phyloP scores from a whole-genome alignment of 1,140 invertebrate genomes.

The Hydropsyche tenuis region DNA sequence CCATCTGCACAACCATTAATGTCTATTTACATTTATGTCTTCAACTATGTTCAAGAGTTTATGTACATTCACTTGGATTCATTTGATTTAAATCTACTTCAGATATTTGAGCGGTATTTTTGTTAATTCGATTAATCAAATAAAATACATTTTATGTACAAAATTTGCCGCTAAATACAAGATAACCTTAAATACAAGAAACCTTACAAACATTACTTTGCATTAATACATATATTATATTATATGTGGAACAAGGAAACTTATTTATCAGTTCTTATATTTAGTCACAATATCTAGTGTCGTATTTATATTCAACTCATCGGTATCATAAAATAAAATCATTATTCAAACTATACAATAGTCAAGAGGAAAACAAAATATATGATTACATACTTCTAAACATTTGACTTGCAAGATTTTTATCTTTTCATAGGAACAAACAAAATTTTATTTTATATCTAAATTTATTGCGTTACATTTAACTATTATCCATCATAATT shows the following conservation, averaged over 20 bases:
- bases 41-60: not conserved
- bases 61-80: not conserved
- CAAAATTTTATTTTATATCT: not conserved
- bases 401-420: not conserved
- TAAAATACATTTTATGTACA: not conserved
- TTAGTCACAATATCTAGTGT: not conserved
- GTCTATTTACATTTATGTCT: constrained; percentile 9
- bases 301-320: not conserved
- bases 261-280: no score
- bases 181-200: not conserved
- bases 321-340: no score
- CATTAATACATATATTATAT: no score
- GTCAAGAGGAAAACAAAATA: no score
- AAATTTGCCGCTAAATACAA: not conserved
- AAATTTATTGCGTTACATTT: not conserved
- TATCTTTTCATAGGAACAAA: not conserved
- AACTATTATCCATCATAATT: constrained; percentile 40
- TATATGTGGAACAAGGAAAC: no score
- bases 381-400: no score
- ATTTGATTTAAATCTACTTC: no score
- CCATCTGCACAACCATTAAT: constrained; percentile 13
- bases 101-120: no score
- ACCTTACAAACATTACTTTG: not conserved
- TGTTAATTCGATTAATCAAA: no score
- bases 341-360: not conserved